Base-by-base conservation (phyloP, 2,888 invertebrate genomes). In the Serrognathus titanus region DNA sequence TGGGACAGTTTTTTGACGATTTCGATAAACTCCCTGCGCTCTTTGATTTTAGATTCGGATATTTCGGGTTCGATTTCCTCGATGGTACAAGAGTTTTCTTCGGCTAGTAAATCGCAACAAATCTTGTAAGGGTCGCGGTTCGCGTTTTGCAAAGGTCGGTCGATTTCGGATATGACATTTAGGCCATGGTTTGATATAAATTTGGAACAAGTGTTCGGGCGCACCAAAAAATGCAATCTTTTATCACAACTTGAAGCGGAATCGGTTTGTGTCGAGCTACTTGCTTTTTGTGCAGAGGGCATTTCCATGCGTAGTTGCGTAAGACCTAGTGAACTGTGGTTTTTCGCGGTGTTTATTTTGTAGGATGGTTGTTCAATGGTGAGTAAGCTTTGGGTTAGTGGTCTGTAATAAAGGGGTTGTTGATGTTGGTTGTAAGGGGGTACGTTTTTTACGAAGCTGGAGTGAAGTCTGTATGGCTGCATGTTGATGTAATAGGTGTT, bases 21-120 rank as follows among this genome's bases (percentile, higher is more conserved):
- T n/a, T 49, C 40, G 12, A 57, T 57, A 45, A 57, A 57, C 10
- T 57, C 57, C 39, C 48, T 35, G 6, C 57, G 43, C 13, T 57
- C 57, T 9, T 47, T 45, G 7, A 48, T 13, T 38, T 53, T 57
- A 10, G 45, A 38, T n/a, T 53, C 53, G 6, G 43, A n/a, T 13
- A 13, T 36, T 20, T 53, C 41, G 7, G 3, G 41, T 9, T 9
- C 5, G 12, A 36, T 12, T 5, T 46, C n/a, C 5, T 37, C 13
- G 11, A 46, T 48, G n/a, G 41, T 10, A 10, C 39, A 45, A 7
- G 38, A 31, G n/a, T 45, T 45, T 37, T 57, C 57, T 13, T 54
- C 41, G 24, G 52, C 45, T 9, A 57, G 39, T 38, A 57, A 52
- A 20, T 50, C 57, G 36, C 57, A 57, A 37, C 57, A 57, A 7